Percentiles rank a stretch among this genome's conserved stretches.
phyloP scores from a whole-genome alignment of 2,113 vertebrate species.

The Propithecus coquereli region DNA sequence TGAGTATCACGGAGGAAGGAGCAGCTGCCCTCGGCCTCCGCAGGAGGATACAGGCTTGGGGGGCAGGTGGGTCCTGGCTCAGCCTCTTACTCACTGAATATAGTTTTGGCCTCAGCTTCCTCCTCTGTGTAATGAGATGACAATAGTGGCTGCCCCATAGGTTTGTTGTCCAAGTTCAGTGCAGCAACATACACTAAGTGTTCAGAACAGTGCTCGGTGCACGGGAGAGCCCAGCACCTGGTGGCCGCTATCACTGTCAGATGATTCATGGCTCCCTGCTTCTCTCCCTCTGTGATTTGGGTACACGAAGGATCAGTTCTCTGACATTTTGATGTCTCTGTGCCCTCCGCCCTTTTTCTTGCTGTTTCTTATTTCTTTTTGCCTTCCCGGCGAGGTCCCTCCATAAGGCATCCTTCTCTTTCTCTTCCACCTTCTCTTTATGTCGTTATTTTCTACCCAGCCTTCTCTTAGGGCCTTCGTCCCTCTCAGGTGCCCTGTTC shows the following conservation, averaged over 20 bases:
- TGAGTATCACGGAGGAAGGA: not conserved
- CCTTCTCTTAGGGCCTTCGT: not conserved
- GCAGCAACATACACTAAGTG: not conserved
- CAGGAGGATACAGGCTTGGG: not conserved
- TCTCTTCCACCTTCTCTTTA: not conserved
- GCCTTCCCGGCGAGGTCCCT: not conserved
- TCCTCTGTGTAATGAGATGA: not conserved
- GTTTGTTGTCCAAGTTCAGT: not conserved
- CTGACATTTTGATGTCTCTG: not conserved
- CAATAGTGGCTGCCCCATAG: not conserved
- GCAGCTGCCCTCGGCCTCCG: not conserved
- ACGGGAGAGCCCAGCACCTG: not conserved
- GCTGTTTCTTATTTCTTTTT: not conserved
- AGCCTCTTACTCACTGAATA: not conserved
- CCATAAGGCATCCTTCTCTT: not conserved
- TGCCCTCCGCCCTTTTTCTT: not conserved
- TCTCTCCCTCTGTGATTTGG: not conserved
- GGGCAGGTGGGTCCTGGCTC: not conserved
- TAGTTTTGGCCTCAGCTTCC: not conserved
- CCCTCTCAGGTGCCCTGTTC: not conserved
- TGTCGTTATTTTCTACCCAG: not conserved
- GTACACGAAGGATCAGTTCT: not conserved
- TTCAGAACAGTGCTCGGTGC: not conserved
- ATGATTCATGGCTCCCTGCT: no score
- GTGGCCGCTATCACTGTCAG: fast-evolving